phyloP scores from a whole-genome alignment of 2,113 vertebrate species.

The Phylloscopus whistleri region DNA sequence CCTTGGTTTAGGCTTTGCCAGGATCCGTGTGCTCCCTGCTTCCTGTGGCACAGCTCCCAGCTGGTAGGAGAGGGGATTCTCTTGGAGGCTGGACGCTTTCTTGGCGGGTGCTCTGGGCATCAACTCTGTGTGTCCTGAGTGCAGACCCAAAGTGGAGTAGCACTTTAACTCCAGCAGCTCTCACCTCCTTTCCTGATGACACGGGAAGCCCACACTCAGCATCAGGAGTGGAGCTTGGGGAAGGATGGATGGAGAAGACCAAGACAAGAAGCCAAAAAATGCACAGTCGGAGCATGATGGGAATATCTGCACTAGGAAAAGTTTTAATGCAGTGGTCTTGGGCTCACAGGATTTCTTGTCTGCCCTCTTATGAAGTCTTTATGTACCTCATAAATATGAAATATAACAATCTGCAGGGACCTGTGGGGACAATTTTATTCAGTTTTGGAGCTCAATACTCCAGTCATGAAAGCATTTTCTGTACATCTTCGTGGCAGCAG shows the following conservation, averaged over 20 bases:
- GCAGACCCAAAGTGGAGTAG: not conserved
- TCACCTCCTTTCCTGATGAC: not conserved
- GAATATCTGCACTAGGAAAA: not conserved
- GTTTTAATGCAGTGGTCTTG: not conserved
- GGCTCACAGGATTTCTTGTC: not conserved
- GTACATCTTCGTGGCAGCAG: not conserved
- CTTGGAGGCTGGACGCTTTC: fast-evolving
- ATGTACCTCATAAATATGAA: not conserved
- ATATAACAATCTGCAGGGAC: not conserved
- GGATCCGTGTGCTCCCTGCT: not conserved
- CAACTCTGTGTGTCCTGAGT: not conserved
- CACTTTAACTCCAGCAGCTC: not conserved
- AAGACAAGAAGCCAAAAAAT: not conserved
- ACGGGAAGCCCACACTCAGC: fast-evolving
- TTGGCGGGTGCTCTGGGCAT: not conserved
- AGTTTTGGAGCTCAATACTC: not conserved
- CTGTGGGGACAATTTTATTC: not conserved
- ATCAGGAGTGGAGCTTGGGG: fast-evolving
- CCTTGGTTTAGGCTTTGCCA: not conserved
- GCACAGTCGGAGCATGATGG: fast-evolving
- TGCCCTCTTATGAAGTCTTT: not conserved
- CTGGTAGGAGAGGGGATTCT: not conserved
- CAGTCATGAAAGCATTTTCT: not conserved
- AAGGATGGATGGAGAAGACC: fast-evolving
- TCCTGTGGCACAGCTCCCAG: fast-evolving